Base-by-base conservation (phyloP, 2,113 vertebrate genomes). In the Aviceda subcristata region DNA sequence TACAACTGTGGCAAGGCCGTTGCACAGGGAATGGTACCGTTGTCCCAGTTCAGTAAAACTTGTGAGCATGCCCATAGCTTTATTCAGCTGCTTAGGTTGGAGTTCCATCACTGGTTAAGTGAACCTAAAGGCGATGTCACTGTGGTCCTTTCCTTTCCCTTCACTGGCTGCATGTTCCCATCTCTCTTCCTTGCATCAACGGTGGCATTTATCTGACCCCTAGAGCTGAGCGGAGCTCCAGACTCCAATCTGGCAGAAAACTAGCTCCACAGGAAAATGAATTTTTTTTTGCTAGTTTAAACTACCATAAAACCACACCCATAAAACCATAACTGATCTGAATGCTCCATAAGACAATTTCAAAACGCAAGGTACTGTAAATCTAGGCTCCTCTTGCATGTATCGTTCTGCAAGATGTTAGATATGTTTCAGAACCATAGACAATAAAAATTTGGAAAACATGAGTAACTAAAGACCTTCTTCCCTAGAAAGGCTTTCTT, bases 61-160 rank as follows among this genome's bases (percentile, higher is more conserved):
- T 5, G 0, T 32, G 30, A 80, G 30, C 15, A 1, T 19, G 5
- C 15, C 53, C 3, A 0, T 38, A 51, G 21, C 41, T 90, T 76
- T 39, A 43, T 53, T 23, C 60, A 73, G 21, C 48, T 55, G 55
- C 34, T 76, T 15, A 19, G 26, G 57, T 72, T 79, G 55, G 26
- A 69, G 10, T n/a, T 64, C 55, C 46, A 21, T 34, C 55, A 12
- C 22, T 48, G 41, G 20, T n/a, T 56, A 43, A 68, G 32, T 23
- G 78, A 88, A 55, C 43, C 36, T 60, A 5, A 67, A 82, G 39
- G 13, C 0, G 0, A 12, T 1, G 1, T 56, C 57, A 30, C 23
- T 38, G 27, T 53, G 66, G 13, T 82, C 30, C 64, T 76, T 21
- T 50, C 43, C 66, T 88, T 83, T 56, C 43, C 66, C 48, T 83